These are phyloP conservation scores for Lamellibrachia luymesi DNA, from an alignment of 1,140 invertebrate genomes.

Conservation along the genomic window DNA sequence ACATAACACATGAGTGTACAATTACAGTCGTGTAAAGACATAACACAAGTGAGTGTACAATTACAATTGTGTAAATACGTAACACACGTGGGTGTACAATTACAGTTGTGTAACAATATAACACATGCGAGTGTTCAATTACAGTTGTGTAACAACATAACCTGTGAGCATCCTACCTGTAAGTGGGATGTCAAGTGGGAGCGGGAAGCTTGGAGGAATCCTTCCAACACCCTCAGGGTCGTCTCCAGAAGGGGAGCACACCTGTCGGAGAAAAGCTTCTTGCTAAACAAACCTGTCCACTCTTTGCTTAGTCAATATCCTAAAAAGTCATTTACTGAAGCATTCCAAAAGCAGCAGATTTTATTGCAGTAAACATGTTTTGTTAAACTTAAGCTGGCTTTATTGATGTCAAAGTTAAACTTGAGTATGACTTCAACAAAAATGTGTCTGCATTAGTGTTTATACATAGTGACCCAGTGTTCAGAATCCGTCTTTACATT, in stretches of 20 bases:
- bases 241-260: constrained; percentile 87
- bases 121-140: not conserved
- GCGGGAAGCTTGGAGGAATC: constrained; percentile 85
- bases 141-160: not conserved
- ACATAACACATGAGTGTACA: not conserved
- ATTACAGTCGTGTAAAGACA: not conserved
- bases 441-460: too few species aligned
- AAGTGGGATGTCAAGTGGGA: constrained; percentile 84
- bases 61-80: not conserved
- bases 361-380: too few species aligned
- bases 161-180: constrained; percentile 53
- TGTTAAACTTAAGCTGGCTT: too few species aligned
- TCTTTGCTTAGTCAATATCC: not conserved
- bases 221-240: constrained; percentile 82
- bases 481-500: too few species aligned
- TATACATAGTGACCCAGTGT: too few species aligned
- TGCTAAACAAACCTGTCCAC: not conserved
- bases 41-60: not conserved
- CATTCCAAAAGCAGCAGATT: too few species aligned
- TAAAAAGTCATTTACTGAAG: not conserved
- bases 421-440: too few species aligned
- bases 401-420: too few species aligned
- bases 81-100: not conserved
- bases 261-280: constrained; percentile 54
- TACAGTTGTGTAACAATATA: not conserved